phyloP scores from a whole-genome alignment of 1,140 invertebrate species.

The Pemphigus obesinymphae region DNA sequence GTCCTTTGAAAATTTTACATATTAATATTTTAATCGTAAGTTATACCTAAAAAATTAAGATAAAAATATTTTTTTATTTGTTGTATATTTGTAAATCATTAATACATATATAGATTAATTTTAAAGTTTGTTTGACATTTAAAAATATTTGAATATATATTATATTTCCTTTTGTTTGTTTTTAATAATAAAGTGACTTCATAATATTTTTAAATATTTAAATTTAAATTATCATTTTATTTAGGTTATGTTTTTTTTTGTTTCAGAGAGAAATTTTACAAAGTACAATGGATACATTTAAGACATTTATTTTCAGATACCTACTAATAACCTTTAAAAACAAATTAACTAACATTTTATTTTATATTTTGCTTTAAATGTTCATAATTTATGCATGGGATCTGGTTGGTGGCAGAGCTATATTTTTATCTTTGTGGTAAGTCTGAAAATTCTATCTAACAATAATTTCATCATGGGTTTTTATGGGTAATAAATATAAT shows the following conservation, averaged over 20 bases:
- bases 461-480: no score
- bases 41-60: no score
- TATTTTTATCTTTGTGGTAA: constrained; percentile 31
- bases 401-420: constrained; percentile 30
- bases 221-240: background rate
- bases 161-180: background rate
- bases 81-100: no score
- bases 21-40: no score
- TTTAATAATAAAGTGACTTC: background rate
- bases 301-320: background rate
- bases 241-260: background rate
- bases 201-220: background rate
- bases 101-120: no score
- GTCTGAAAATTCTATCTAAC: background rate
- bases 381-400: constrained; percentile 37
- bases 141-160: no score
- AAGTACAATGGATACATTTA: background rate
- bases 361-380: constrained; percentile 28
- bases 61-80: no score
- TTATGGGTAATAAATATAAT: background rate
- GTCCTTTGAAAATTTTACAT: no score
- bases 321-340: background rate
- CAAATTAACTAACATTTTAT: constrained; percentile 29
- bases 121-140: no score
- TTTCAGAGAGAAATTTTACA: background rate